phyloP scores from a whole-genome alignment of 2,113 vertebrate species.

The Piprites chloris region DNA sequence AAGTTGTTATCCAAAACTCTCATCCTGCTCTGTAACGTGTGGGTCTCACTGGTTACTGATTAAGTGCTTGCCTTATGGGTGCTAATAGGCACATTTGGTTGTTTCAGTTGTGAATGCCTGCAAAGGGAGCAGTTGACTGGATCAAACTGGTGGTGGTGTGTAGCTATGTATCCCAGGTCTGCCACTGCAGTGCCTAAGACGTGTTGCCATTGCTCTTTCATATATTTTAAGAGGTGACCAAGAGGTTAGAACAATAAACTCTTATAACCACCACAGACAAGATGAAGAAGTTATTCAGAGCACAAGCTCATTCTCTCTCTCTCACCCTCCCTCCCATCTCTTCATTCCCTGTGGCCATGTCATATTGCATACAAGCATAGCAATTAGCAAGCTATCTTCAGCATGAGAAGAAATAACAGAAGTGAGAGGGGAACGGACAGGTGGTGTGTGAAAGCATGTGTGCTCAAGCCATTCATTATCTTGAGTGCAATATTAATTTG shows the following conservation, averaged over 20 bases:
- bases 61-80: not conserved
- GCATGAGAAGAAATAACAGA: constrained; percentile 8
- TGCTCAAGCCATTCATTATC: constrained; percentile 8
- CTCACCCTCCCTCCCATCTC: not conserved
- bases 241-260: constrained; percentile 11
- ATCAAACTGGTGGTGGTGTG: not conserved
- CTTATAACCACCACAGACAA: not conserved
- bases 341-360: not conserved
- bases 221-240: not conserved
- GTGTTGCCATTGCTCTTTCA: not conserved
- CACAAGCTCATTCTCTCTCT: not conserved
- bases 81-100: not conserved
- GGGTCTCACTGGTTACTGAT: not conserved
- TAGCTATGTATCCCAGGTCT: not conserved
- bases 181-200: not conserved
- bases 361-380: not conserved
- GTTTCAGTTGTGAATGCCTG: not conserved
- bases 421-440: not conserved
- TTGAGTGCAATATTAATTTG: not conserved
- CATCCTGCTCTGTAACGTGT: not conserved
- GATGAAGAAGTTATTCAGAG: not conserved
- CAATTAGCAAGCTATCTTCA: not conserved
- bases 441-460: not conserved
- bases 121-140: not conserved
- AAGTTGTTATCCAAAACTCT: not conserved